Conservation (phyloP, 1,140 invertebrate species). For the Drosophila malerkotliana region DNA sequence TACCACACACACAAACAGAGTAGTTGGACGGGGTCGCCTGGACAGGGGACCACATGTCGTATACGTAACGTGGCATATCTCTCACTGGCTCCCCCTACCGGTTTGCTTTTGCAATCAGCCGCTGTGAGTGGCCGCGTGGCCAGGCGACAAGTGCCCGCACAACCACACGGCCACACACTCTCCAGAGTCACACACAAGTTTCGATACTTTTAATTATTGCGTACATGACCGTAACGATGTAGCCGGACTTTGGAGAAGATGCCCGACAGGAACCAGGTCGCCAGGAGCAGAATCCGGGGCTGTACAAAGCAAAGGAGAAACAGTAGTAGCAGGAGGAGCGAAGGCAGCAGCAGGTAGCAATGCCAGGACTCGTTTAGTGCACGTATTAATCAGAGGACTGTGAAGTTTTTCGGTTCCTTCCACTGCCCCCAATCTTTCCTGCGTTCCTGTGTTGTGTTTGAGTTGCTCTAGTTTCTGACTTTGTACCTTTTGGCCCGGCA, state of each 20-base stretch:
- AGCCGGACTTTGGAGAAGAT: slow-evolving; percentile 69
- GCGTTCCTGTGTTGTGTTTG: slow-evolving; percentile 17
- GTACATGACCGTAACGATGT: slow-evolving; percentile 80
- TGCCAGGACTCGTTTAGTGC: slow-evolving; percentile 58
- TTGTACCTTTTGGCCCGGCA: slow-evolving; percentile 42
- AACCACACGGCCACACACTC: slow-evolving; percentile 27
- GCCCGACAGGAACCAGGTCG: slow-evolving; percentile 29
- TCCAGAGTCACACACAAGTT: slow-evolving; percentile 53
- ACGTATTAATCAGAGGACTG: slow-evolving; percentile 75
- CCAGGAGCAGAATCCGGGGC: not conserved
- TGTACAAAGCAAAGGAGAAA: not conserved
- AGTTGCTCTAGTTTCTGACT: slow-evolving; percentile 44
- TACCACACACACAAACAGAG: slow-evolving; percentile 56
- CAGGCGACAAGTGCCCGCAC: slow-evolving; percentile 72
- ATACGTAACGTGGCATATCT: slow-evolving; percentile 77
- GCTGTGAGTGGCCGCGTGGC: slow-evolving; percentile 66
- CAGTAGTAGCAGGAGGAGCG: not conserved
- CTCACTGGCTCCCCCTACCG: slow-evolving; percentile 31
- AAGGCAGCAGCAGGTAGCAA: slow-evolving; percentile 23
- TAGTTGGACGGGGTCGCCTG: not conserved
- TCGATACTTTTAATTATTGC: slow-evolving; percentile 83
- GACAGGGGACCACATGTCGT: slow-evolving; percentile 65
- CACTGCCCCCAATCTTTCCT: slow-evolving; percentile 1
- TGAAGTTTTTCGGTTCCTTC: slow-evolving; percentile 55
- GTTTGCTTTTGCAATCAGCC: slow-evolving; percentile 77